Conservation (phyloP, 2,113 vertebrate species). For the Sterna hirundo region DNA sequence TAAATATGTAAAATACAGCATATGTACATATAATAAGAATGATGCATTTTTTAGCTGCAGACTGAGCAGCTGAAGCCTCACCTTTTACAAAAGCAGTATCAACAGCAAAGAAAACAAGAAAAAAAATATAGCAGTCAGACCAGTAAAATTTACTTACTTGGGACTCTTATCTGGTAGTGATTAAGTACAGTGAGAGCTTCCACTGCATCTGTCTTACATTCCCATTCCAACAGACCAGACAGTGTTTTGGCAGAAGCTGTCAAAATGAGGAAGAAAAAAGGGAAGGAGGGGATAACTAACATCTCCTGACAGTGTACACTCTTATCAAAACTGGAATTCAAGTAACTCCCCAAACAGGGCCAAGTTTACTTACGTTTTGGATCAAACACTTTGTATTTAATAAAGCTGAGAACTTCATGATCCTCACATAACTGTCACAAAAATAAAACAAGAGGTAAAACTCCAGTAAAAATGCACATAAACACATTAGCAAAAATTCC, state of each 20-base stretch:
- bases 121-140: background rate
- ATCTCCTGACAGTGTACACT: fast-evolving
- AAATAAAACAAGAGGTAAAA: slow-evolving; percentile 53
- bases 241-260: slow-evolving; percentile 94
- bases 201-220: slow-evolving; percentile 94
- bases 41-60: background rate
- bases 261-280: background rate
- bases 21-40: background rate
- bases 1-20: background rate
- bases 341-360: background rate
- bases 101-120: background rate
- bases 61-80: background rate
- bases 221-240: slow-evolving; percentile 93
- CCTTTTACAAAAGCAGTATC: background rate
- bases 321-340: background rate
- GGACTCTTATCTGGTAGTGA: slow-evolving; percentile 97
- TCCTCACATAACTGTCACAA: slow-evolving; percentile 89
- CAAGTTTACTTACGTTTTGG: slow-evolving; percentile 90
- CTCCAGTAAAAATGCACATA: background rate
- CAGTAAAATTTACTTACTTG: slow-evolving; percentile 82
- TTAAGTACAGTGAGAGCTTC: slow-evolving; percentile 96
- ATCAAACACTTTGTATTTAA: slow-evolving; percentile 97
- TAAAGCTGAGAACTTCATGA: slow-evolving; percentile 90
- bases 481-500: background rate
- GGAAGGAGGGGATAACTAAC: background rate